phyloP scores from a whole-genome alignment of 2,888 invertebrate genomes.

The Agrotis segetum region DNA sequence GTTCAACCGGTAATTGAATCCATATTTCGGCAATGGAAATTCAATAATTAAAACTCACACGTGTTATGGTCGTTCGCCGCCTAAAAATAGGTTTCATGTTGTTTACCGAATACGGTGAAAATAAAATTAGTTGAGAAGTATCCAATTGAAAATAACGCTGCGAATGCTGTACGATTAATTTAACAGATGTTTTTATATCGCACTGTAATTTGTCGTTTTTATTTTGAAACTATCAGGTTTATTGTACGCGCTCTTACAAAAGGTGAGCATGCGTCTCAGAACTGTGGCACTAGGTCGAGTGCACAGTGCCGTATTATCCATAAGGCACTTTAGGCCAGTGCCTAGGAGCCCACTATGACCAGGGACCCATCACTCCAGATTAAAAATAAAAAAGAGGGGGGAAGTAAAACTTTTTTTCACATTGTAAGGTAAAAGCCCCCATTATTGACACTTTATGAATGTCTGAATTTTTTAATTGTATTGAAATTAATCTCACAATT shows the following conservation, averaged over 20 bases:
- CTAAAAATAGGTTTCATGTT: neutral
- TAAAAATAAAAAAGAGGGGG: too few relatives aligned
- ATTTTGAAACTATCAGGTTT: neutral
- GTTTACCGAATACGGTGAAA: neutral
- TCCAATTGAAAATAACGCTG: neutral
- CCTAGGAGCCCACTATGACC: too few relatives aligned
- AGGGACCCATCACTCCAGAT: too few relatives aligned
- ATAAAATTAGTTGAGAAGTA: neutral
- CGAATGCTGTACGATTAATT: neutral
- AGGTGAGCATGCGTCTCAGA: neutral
- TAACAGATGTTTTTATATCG: neutral
- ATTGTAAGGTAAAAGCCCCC: too few relatives aligned
- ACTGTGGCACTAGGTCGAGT: too few relatives aligned
- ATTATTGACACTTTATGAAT: too few relatives aligned
- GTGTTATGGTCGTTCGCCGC: too few relatives aligned
- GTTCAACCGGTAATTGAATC: conserved; percentile 2
- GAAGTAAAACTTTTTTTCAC: too few relatives aligned
- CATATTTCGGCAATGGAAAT: conserved; percentile 19
- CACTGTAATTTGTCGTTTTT: neutral
- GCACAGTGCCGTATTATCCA: too few relatives aligned
- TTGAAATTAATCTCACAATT: too few relatives aligned
- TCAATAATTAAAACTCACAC: conserved; percentile 23
- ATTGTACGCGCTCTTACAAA: neutral
- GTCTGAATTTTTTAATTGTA: too few relatives aligned
- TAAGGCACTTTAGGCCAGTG: too few relatives aligned